A percentile compares a stretch with the other conserved stretches of the same genome.
phyloP scores from a whole-genome alignment of 2,888 invertebrate genomes.

The Phoenoteleia sp. region DNA sequence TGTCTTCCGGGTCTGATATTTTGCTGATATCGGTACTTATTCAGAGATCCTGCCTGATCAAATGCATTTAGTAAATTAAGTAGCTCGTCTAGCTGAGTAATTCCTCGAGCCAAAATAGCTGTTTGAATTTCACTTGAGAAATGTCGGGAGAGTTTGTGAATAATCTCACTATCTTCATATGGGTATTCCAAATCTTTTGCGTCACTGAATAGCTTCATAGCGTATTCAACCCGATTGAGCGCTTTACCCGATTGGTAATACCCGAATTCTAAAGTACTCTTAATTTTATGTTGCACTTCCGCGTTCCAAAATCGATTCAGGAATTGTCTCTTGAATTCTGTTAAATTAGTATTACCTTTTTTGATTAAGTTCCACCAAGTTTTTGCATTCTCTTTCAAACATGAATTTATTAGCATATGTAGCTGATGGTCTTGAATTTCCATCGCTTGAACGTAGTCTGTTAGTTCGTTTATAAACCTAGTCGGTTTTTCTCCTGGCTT shows the following conservation, averaged over 20 bases:
- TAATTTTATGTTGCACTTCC: neutral
- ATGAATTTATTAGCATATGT: neutral
- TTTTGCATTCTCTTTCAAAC: neutral
- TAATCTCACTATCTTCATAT: neutral
- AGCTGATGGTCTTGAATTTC: neutral
- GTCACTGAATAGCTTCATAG: neutral
- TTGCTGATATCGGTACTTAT: no score
- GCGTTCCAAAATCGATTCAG: neutral
- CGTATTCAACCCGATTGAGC: neutral
- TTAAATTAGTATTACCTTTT: neutral
- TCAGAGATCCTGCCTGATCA: no score
- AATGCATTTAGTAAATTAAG: no score
- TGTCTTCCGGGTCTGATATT: no score
- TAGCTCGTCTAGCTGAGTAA: no score
- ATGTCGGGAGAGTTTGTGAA: neutral
- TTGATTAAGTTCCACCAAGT: neutral
- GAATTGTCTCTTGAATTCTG: neutral
- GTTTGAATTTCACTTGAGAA: neutral
- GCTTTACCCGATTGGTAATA: neutral
- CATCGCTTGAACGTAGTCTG: neutral
- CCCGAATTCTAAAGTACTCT: neutral
- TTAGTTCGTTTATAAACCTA: neutral
- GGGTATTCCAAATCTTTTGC: neutral
- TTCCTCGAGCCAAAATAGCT: neutral
- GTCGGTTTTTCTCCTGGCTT: neutral